A percentile compares a stretch with the other conserved stretches of the same genome.
Evolutionary conservation across 2,113 vertebrate genomes (phyloP).

Genomic region (Oryzias javanicus): DNA sequence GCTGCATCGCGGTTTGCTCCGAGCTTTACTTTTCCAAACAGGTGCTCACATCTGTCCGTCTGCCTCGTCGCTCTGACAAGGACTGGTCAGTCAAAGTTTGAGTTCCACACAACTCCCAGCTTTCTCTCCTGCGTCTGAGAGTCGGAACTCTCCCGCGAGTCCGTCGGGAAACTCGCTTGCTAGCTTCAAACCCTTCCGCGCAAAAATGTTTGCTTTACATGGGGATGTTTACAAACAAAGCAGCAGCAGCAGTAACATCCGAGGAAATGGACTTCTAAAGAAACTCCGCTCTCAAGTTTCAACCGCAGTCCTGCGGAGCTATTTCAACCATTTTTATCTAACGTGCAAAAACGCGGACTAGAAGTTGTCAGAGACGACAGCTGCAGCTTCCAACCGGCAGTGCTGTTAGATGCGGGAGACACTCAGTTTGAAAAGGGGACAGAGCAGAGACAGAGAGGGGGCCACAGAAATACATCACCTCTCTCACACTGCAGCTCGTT

Average conservation of each 20-base stretch:
- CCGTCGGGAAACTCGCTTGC: no score
- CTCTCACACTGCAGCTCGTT: background rate
- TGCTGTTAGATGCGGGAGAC: slow-evolving; percentile 56
- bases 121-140: no score
- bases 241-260: slow-evolving; percentile 13
- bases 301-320: background rate
- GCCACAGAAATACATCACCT: slow-evolving; percentile 27
- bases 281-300: slow-evolving; percentile 4
- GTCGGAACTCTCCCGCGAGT: no score
- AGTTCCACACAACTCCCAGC: background rate
- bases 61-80: background rate
- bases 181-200: no score
- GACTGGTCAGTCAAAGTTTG: slow-evolving; percentile 8
- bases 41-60: slow-evolving; percentile 23
- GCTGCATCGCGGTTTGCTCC: background rate
- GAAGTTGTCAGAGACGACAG: slow-evolving; percentile 23
- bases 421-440: slow-evolving; percentile 43
- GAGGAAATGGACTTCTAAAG: slow-evolving; percentile 4
- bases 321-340: background rate
- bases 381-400: slow-evolving; percentile 53
- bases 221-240: slow-evolving; percentile 61
- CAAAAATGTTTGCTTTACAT: background rate
- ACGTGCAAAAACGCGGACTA: background rate
- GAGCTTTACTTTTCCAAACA: slow-evolving; percentile 16
- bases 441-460: slow-evolving; percentile 24